These are phyloP conservation scores for Branchipolynoe longqiensis DNA, from an alignment of 2,888 invertebrate genomes.

Conservation along the genomic window DNA sequence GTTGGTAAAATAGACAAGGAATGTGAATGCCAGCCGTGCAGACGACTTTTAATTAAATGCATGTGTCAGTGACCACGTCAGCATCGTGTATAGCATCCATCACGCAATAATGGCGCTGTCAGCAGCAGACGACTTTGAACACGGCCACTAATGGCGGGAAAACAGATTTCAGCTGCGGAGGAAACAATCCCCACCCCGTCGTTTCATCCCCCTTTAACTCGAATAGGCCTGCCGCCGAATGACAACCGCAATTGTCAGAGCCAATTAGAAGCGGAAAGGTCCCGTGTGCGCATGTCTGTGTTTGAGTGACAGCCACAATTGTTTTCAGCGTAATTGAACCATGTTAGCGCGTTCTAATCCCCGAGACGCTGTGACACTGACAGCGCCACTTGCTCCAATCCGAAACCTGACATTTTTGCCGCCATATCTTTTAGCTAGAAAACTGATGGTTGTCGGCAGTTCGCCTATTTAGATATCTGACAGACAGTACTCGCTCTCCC, in stretches of 20 bases:
- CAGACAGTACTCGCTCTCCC: not conserved
- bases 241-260: slow-evolving; percentile 33
- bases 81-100: slow-evolving; percentile 19
- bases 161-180: not conserved
- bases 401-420: too few relatives aligned
- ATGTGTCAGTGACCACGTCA: too few relatives aligned
- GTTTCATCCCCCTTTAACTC: slow-evolving; percentile 39
- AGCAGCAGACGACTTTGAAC: slow-evolving; percentile 28
- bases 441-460: too few relatives aligned
- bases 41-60: too few relatives aligned
- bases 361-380: not conserved
- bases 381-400: not conserved
- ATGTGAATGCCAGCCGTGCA: too few relatives aligned
- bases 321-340: slow-evolving; percentile 39
- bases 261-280: slow-evolving; percentile 7
- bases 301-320: slow-evolving; percentile 37
- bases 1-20: too few relatives aligned
- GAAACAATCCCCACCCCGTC: slow-evolving; percentile 2
- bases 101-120: slow-evolving; percentile 40
- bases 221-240: slow-evolving; percentile 35
- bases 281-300: not conserved
- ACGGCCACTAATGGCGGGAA: slow-evolving; percentile 20
- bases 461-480: not conserved
- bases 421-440: too few relatives aligned
- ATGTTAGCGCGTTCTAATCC: slow-evolving; percentile 12